Evolutionary conservation across 2,113 vertebrate genomes (phyloP), one percentile per base, ranked within the genome.

Genomic region (Carassius carassius): DNA sequence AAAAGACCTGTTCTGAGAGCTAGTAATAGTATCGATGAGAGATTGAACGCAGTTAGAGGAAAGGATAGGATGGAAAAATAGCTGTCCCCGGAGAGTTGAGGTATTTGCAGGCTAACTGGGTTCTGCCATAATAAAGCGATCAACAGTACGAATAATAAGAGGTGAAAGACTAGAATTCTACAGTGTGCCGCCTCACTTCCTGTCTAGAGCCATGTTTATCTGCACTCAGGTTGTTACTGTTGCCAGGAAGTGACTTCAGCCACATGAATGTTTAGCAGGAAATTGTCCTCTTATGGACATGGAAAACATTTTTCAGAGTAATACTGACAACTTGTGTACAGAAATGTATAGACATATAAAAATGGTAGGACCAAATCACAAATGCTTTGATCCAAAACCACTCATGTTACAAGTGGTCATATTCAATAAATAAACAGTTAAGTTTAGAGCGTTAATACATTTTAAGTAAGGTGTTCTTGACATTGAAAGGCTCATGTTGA

Each of bases 231-330:
- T 89, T 94, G 91, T 89, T 94, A 90, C 89, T 81, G 49, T 93
- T 91, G 93, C 90, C 91, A 95, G 94, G 93, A 95, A 93, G 89
- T 92, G 87, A 93, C 90, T 90, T 91, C 86, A 90, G 89, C 87
- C 92, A 87, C 91, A 35, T 23, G 16, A n/a, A 73, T 23, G 73
- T 69, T 87, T 65, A 9, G 78, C 41, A 92, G 92, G 91, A 93
- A 94, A 93, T 91, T 69, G 87, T 86, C 81, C 74, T 86, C 87
- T 87, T 72, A 37, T 60, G 73, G 75, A 37, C 47, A 86, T 84
- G 78, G 69, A 12, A 75, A 80, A 82, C 58, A 8, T 80, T 10
- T 56, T 54, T 4, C 35, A 72, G 16, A 9, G 32, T 70, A 70
- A 37, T 21, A 72, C 21, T n/a, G 37, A 73, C 41, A n/a, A 23